Evolutionary conservation across 2,113 vertebrate species (phyloP), one percentile per base, ranked within the genome.

Genomic region (Varanus komodoensis): DNA sequence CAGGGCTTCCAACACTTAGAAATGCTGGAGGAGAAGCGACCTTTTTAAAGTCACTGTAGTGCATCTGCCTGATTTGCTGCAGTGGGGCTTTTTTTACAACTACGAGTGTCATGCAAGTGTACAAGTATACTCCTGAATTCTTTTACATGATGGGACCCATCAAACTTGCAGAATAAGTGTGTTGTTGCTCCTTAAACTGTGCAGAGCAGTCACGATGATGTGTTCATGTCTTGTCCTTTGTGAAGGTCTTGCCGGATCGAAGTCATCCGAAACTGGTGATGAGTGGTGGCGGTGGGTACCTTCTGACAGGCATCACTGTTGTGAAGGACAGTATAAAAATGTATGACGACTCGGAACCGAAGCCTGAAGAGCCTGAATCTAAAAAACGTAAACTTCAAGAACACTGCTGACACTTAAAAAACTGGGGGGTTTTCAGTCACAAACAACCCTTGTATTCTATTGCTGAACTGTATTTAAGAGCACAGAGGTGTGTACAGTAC

Each of bases 251-350:
- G 94, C 98, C 98, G 14, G 98, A 99, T 95, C 97, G 99, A 95
- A 99, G 99, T 79, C 99, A 99, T 95, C 99, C 99, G 3, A 95
- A 98, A 94, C 96, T 99, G 84, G 97, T 98, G 84, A 99, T 99
- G 98, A 99, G 98, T 0, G 98, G 99, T 23, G 98, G 98, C 0
- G 98, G 99, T 17, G 99, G 99, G 1, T 99, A 98, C 96, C 95
- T 99, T 50, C 98, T 99, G 4, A 98, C 98, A 17, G 99, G 99
- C 67, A 98, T 97, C 82, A 99, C 98, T 0, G 98, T 99, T 0
- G 73, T 96, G 87, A 78, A 87, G 61, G 97, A 98, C 71, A 90
- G 48, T 75, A 79, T 92, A 84, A 97, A 94, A 90, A 82, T 95
- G n/a, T 96, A 95, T 8, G 38, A 74, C 88, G 75, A 52, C 23